Evolutionary conservation across 2,113 vertebrate species (phyloP), one percentile per base, ranked within the genome.

Genomic region (Petaurus breviceps): DNA sequence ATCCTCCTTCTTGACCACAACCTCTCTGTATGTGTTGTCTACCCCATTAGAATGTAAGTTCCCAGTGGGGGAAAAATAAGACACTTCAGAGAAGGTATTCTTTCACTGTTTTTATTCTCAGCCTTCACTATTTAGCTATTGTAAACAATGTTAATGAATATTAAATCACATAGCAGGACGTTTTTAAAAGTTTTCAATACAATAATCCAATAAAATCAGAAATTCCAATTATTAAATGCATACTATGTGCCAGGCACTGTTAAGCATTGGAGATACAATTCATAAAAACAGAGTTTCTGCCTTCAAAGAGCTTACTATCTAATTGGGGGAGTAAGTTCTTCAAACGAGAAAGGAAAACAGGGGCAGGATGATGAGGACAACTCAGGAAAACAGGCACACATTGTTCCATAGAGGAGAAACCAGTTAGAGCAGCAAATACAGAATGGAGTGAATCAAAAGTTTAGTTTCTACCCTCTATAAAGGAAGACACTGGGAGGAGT

Each of bases 361-460:
- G 37, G 37, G 5, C 6, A 1, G n/a, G 16, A 0, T 84, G 19
- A 43, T 19, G 68, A 84, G 19, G 19, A 43, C 68, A 84, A 84
- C 0, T 22, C 2, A 7, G 19, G n/a, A 12, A 1, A 43, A 8
- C 19, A 3, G 31, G 3, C 6, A 68, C 6, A 68, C 6, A 0
- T 37, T 68, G 19, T 23, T 84, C 19, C 19, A 8, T 43, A 43
- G 19, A 84, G n/a, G 19, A 23, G n/a, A 84, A 84, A 43, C 0
- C n/a, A 23, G n/a, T 43, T 22, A 43, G 5, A 84, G n/a, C 16
- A 43, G 16, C 5, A 84, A 16, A 68, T 68, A 37, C 57, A 84
- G 68, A 84, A 84, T 43, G 16, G 1, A 22, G 37, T 77, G 7
- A 84, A 43, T 5, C n/a, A 84, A 23, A 84, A 84, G 14, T 43